Base-by-base conservation (phyloP, 2,113 vertebrate genomes). In the Jacana jacana region DNA sequence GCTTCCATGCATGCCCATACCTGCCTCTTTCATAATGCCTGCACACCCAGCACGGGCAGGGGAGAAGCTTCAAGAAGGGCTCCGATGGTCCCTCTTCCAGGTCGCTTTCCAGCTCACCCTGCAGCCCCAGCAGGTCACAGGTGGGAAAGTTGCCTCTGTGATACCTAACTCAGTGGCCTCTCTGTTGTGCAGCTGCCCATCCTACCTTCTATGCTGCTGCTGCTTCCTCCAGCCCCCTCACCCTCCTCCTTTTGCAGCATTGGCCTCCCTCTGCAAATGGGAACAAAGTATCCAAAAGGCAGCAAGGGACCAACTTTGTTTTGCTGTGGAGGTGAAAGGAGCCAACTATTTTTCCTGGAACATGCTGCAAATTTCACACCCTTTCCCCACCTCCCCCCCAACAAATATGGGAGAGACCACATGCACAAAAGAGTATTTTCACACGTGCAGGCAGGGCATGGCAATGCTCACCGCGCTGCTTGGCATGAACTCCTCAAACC, bases 281-380 rank as follows among this genome's bases (percentile, higher is more conserved):
- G 71, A 97, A 68, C 48, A 35, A 90, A 92, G 68, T 66, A 91
- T 76, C 96, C 93, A 92, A 88, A 58, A 46, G 13, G 4, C 96
- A 97, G 98, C 98, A 98, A 93, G 81, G 91, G 94, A 95, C 98
- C 98, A 95, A 18, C 12, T 18, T 77, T 9, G 7, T n/a, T 12
- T 89, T 55, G 95, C 97, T 97, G 96, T 51, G 86, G 97, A 97
- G 97, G 97, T 96, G 95, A 97, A 97, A 95, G 23, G 87, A 95
- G 78, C 87, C 95, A 97, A 97, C 90, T 89, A 92, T 64, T 97
- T 97, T 96, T 96, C 97, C 97, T 97, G 96, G 95, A 97, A 96
- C 51, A 23, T 28, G 61, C 73, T 97, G 76, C 92, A 80, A 46
- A 77, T 96, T 97, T 97, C 97, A 96, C 92, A 95, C 80, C 54